These are phyloP conservation scores for Deilephila elpenor DNA, from an alignment of 2,888 invertebrate genomes.

Conservation along the genomic window DNA sequence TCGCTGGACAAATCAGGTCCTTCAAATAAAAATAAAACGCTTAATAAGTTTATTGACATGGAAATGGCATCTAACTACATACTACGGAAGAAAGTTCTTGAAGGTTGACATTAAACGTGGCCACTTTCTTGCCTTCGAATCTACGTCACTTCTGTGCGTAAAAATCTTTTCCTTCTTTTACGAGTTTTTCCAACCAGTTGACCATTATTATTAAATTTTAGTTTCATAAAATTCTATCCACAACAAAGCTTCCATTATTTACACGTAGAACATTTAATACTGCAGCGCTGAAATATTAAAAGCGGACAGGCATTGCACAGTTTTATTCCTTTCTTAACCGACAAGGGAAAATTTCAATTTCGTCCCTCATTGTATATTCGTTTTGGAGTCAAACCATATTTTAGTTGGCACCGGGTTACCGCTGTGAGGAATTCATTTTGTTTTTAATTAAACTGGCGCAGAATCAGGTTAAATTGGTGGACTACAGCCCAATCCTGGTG, in stretches of 20 bases:
- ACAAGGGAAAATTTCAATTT: constrained; percentile 65
- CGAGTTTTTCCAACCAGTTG: neutral
- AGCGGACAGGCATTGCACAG: constrained; percentile 51
- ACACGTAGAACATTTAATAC: constrained; percentile 51
- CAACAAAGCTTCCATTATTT: constrained; percentile 20
- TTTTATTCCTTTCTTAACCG: constrained; percentile 60
- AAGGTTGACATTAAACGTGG: too few relatives aligned
- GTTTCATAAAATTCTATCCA: neutral
- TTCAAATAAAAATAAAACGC: too few relatives aligned
- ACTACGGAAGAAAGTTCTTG: too few relatives aligned
- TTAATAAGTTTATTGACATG: too few relatives aligned
- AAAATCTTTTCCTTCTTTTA: too few relatives aligned
- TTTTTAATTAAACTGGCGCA: neutral
- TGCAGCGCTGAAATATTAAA: constrained; percentile 57
- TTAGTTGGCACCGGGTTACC: constrained; percentile 53
- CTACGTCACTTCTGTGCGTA: too few relatives aligned
- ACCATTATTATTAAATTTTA: neutral
- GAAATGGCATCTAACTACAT: too few relatives aligned
- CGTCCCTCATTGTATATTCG: constrained; percentile 67
- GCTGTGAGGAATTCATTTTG: neutral
- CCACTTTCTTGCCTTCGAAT: too few relatives aligned
- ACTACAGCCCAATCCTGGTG: too few relatives aligned
- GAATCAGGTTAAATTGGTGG: neutral
- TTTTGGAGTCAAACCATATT: constrained; percentile 67
- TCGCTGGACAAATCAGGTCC: too few relatives aligned